Conservation (phyloP, 2,113 vertebrate species). For the Periophthalmodon schlosseri region DNA sequence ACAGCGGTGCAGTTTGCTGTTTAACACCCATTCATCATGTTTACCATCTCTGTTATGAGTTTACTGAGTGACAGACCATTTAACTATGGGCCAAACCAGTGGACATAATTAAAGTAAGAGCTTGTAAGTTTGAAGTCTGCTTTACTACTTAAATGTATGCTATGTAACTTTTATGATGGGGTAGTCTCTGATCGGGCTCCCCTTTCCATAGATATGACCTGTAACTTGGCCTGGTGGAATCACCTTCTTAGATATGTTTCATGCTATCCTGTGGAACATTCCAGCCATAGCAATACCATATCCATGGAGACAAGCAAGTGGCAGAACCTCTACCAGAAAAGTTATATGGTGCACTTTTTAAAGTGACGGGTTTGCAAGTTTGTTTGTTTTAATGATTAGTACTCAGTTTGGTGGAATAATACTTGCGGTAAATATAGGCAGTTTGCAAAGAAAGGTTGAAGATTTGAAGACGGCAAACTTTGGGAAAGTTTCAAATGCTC, state of each 20-base stretch:
- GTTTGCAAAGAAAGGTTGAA: not conserved
- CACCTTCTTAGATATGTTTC: too few relatives aligned
- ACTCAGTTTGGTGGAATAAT: not conserved
- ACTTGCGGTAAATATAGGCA: not conserved
- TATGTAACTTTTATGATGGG: too few relatives aligned
- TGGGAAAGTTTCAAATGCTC: not conserved
- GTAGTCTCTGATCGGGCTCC: too few relatives aligned
- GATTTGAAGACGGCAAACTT: not conserved
- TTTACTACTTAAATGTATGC: not conserved
- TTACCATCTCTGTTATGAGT: not conserved
- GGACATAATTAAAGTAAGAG: not conserved
- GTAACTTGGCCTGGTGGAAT: too few relatives aligned
- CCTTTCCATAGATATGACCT: too few relatives aligned
- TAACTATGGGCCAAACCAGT: not conserved
- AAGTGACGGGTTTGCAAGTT: not conserved
- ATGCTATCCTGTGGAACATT: too few relatives aligned
- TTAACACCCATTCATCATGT: slow-evolving; percentile 2
- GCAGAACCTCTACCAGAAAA: too few relatives aligned
- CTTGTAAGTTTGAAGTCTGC: not conserved
- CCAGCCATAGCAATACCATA: too few relatives aligned
- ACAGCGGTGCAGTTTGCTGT: not conserved
- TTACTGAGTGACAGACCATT: not conserved
- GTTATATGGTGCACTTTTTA: too few relatives aligned
- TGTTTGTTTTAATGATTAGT: not conserved
- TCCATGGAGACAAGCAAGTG: too few relatives aligned